These are phyloP conservation scores for Ethmia dodecea DNA, from an alignment of 2,888 invertebrate genomes.

Conservation along the genomic window DNA sequence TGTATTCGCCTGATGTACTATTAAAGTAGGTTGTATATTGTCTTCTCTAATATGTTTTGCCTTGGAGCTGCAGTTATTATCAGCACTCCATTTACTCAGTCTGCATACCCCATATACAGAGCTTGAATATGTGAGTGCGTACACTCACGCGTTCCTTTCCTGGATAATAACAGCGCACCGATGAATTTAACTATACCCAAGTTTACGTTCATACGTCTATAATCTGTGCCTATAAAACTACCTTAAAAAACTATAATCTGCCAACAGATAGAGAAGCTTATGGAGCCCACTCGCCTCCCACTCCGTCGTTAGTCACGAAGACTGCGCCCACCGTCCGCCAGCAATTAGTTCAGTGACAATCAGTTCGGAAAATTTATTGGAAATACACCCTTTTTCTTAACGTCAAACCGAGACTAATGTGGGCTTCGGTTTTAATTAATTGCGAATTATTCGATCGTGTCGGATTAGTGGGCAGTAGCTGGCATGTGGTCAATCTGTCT, in stretches of 20 bases:
- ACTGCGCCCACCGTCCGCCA: constrained; percentile 35
- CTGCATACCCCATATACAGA: no score
- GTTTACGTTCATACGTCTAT: no score
- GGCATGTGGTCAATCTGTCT: no score
- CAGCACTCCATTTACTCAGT: no score
- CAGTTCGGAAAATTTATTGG: constrained; percentile 21
- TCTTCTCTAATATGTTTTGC: background rate
- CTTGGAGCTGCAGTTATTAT: background rate
- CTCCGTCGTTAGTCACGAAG: constrained; percentile 25
- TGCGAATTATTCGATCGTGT: constrained; percentile 4
- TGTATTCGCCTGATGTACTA: constrained; percentile 11
- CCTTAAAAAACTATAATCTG: constrained; percentile 3
- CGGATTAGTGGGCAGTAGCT: no score
- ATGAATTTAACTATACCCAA: no score
- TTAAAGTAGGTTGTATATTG: background rate
- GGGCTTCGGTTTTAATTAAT: constrained; percentile 4
- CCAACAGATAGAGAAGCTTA: constrained; percentile 4
- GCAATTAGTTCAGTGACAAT: constrained; percentile 31
- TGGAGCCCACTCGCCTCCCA: constrained; percentile 27
- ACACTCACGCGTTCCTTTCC: no score
- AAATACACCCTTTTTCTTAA: constrained; percentile 1
- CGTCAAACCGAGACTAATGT: constrained; percentile 1
- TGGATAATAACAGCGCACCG: no score
- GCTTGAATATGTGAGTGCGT: no score
- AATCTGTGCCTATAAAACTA: constrained; percentile 2